Base-by-base conservation (phyloP, 2,888 invertebrate genomes). In the Scaptomyza flava region DNA sequence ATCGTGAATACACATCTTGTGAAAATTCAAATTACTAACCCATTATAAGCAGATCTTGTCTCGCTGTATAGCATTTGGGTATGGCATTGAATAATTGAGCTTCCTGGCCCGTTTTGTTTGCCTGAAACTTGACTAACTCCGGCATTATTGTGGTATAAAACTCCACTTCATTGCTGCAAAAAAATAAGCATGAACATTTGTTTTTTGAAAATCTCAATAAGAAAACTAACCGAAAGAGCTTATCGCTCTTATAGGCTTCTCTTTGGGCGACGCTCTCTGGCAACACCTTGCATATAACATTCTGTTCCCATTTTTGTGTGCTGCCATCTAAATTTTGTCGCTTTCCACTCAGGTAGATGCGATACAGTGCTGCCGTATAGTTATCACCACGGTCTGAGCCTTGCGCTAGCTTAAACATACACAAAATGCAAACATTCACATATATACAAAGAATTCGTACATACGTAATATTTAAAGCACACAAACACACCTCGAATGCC, bases 351-450 rank as follows among this genome's bases (percentile, higher is more conserved):
- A 95, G 91, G 1, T 93, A 92, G 60, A 95, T 93, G 12, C 96
- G 93, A 90, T 95, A 96, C 7, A 96, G 92, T 93, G 95, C 94
- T 8, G 96, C 95, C 0, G 95, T 95, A 86, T 96, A 96, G 90
- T 96, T 96, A 84, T 96, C 96, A 0, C 96, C 96, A 54, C 95
- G 93, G 62, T 94, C 95, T 0, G 95, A 94, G n/a, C 95, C 96
- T 4, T 93, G 94, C 14, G 94, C 94, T 67, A 95, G 94, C 94
- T 95, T 57, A 46, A n/a, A 53, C 46, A 45, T 9, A 8, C 3
- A 50, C 12, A 17, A 33, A 9, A 17, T 17, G 17, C 17, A 17
- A 17, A 34, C 30, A 71, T 52, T 33, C 14, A 30, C n/a, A 20
- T 9, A 11, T 36, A 50, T 20, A 41, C 17, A 14, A 31, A 6